Evolutionary conservation across 2,113 vertebrate species (phyloP), one percentile per base, ranked within the genome.

Genomic region (Fregetta grallaria): DNA sequence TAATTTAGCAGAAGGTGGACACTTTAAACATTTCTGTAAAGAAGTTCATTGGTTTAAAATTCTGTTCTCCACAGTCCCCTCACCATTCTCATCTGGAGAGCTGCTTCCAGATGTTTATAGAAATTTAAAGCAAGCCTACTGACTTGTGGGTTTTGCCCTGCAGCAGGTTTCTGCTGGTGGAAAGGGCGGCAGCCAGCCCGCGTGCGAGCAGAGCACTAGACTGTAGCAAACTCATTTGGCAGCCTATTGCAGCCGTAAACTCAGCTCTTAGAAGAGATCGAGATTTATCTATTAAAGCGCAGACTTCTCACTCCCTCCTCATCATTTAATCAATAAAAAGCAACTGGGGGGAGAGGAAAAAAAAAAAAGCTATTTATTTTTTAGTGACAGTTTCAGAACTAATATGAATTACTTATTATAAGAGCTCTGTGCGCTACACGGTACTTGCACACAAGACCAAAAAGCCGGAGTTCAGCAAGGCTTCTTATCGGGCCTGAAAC

Each of bases 271-370:
- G 79, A 72, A 22, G 26, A 50, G 23, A 96, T 47, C 38, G 0
- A 90, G 81, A 92, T 94, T 96, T 92, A 96, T 75, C 75, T 92
- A 76, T 95, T 96, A 94, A 84, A 95, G 92, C 62, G 21, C 50
- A 92, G 75, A 71, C 92, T 91, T 87, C 45, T 94, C 90, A 62
- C 73, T 94, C 90, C 71, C 85, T 97, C 86, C 88, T 88, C 88
- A 97, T 96, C 72, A 72, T 42, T 56, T 63, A 61, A 91, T 94
- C 79, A 90, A 96, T 97, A 93, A 92, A 93, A 92, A 71, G 42
- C 66, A 92, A 97, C 83, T 25, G 18, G 59, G 81, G 47, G 40
- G 50, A 36, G 21, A 71, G 16, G 20, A 40, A 7, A 77, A 59
- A 72, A 72, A 42, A 72, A 81, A 53, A 40, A 1, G 47, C 6